Percentiles rank a stretch among this genome's conserved stretches.
phyloP scores from a whole-genome alignment of 2,113 vertebrate species.

The Odocoileus virginianus region DNA sequence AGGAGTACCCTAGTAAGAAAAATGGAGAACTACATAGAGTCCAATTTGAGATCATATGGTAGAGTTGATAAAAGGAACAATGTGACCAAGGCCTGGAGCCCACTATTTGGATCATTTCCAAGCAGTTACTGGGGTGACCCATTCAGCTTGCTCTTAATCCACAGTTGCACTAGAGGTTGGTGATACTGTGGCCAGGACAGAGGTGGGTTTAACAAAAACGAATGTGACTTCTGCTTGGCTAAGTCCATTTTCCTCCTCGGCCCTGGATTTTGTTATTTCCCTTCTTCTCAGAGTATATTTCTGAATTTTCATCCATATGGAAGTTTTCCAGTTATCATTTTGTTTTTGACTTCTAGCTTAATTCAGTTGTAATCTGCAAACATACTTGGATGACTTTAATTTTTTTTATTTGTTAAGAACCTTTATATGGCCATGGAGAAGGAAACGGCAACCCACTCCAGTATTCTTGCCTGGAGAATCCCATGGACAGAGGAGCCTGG shows the following conservation, averaged over 20 bases:
- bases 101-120: background rate
- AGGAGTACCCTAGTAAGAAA: background rate
- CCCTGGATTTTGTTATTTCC: background rate
- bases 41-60: background rate
- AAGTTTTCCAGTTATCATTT: background rate
- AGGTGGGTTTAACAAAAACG: background rate
- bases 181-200: background rate
- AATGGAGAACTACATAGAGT: background rate
- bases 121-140: background rate
- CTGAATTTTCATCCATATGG: background rate
- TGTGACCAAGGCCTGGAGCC: background rate
- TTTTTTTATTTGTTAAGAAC: background rate
- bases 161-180: background rate
- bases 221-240: background rate
- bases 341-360: background rate
- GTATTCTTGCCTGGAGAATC: background rate
- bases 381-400: background rate
- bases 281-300: background rate
- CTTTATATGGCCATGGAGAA: background rate
- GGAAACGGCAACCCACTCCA: background rate
- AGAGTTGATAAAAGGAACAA: background rate
- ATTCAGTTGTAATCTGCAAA: background rate
- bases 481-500: background rate
- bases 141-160: background rate
- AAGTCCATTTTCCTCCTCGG: background rate